A percentile compares a stretch with the other conserved stretches of the same genome.
phyloP scores from a whole-genome alignment of 2,797 vertebrate species.

The Notolepis coatsorum region DNA sequence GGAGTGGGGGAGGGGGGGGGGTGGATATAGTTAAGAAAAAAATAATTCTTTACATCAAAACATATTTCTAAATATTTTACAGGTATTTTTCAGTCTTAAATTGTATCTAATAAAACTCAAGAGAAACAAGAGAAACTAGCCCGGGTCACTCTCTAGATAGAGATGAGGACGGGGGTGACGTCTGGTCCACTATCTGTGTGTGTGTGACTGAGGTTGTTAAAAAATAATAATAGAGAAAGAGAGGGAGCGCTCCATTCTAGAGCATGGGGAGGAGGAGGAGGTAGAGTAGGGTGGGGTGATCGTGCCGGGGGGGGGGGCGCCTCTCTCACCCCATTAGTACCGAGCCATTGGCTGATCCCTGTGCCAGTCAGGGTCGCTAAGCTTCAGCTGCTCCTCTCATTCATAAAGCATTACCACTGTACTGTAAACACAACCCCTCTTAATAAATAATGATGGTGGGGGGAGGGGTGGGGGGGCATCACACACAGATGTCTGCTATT shows the following conservation, averaged over 20 bases:
- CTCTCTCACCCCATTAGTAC: conserved; percentile 55
- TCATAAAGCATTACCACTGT: conserved; percentile 39
- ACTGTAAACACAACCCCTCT: conserved; percentile 41
- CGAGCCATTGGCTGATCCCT: conserved; percentile 39
- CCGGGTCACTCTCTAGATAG: too few species aligned
- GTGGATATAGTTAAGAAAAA: not conserved
- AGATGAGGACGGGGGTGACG: too few species aligned
- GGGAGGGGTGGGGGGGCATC: not conserved
- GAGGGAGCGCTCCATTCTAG: not conserved
- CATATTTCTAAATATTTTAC: conserved; percentile 33
- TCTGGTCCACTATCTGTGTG: too few species aligned
- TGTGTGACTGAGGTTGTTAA: not conserved
- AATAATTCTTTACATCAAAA: too few species aligned
- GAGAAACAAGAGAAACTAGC: not conserved
- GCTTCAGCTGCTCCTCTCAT: conserved; percentile 40
- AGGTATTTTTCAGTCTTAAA: conserved; percentile 9
- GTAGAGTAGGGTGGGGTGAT: not conserved
- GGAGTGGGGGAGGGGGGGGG: conserved; percentile 14
- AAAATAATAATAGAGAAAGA: not conserved
- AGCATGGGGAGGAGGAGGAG: conserved; percentile 10
- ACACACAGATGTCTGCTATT: conserved; percentile 6
- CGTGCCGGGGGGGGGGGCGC: conserved; percentile 6
- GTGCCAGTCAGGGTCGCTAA: conserved; percentile 43
- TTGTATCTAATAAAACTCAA: not conserved
- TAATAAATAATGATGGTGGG: conserved; percentile 28